Evolutionary conservation across 1,140 invertebrate species (phyloP).

Genomic region (Ruditapes philippinarum): DNA sequence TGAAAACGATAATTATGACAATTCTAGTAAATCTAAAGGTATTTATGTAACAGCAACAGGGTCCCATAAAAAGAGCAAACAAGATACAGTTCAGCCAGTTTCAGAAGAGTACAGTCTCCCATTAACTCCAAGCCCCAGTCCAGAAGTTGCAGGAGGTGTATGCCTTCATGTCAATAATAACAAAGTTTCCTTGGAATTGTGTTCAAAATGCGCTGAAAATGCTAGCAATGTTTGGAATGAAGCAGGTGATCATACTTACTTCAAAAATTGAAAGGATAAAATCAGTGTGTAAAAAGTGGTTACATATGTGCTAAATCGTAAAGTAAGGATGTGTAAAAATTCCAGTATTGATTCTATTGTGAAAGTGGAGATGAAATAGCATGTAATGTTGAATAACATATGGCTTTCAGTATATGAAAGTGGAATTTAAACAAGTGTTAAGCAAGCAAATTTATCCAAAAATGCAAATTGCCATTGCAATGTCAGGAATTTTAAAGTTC

Average conservation of each 20-base stretch:
- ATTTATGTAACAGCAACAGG: constrained; percentile 24
- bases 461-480: no score
- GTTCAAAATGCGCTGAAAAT: constrained; percentile 48
- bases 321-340: no score
- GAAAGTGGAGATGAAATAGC: no score
- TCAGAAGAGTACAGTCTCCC: not conserved
- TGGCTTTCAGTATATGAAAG: no score
- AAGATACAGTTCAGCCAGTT: not conserved
- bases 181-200: constrained; percentile 48
- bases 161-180: constrained; percentile 57
- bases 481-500: no score
- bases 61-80: not conserved
- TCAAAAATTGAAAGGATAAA: constrained; percentile 33
- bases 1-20: constrained; percentile 36
- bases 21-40: not conserved
- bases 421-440: no score
- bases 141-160: constrained; percentile 29
- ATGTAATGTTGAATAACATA: no score
- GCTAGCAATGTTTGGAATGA: constrained; percentile 23
- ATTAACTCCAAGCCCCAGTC: not conserved
- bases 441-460: no score
- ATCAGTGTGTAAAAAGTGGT: no score
- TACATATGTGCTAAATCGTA: no score
- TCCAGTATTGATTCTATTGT: no score
- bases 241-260: constrained; percentile 56